These are phyloP conservation scores for Lysandra coridon DNA, from an alignment of 2,888 invertebrate species.

Conservation along the genomic window DNA sequence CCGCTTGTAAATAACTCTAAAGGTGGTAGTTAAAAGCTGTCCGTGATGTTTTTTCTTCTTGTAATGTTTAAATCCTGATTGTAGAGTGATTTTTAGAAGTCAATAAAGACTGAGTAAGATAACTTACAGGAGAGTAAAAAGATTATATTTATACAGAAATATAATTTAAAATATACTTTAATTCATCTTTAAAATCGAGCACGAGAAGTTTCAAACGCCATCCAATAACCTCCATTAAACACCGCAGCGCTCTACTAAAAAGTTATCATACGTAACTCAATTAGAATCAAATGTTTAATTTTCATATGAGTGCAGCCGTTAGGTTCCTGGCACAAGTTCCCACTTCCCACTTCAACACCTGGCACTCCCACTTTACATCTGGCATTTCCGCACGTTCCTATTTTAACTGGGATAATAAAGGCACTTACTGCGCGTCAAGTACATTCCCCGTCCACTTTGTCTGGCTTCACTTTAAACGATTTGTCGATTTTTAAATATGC, in stretches of 20 bases:
- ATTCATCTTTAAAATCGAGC: background rate
- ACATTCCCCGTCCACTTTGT: slow-evolving; percentile 20
- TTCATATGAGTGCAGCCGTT: background rate
- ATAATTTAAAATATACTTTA: background rate
- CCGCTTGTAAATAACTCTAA: background rate
- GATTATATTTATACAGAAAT: background rate
- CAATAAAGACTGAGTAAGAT: background rate
- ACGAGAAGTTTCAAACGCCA: background rate
- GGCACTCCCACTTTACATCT: background rate
- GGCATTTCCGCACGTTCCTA: slow-evolving; percentile 13
- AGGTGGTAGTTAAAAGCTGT: background rate
- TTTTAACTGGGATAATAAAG: slow-evolving; percentile 6
- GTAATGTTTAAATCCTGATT: no score
- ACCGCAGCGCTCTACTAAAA: background rate
- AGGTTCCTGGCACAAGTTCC: slow-evolving; percentile 1
- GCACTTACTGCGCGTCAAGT: background rate
- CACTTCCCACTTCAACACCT: slow-evolving; percentile 15
- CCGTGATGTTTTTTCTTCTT: background rate
- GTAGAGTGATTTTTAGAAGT: no score
- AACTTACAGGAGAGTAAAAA: background rate
- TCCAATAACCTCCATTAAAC: background rate
- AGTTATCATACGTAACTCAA: background rate
- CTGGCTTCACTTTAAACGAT: slow-evolving; percentile 24
- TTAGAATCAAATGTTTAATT: slow-evolving; percentile 16
- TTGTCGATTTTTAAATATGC: slow-evolving; percentile 17